Percentiles rank a stretch among this genome's conserved stretches.
Conservation (phyloP, 1,140 invertebrate species). For the Drosophila orena region DNA sequence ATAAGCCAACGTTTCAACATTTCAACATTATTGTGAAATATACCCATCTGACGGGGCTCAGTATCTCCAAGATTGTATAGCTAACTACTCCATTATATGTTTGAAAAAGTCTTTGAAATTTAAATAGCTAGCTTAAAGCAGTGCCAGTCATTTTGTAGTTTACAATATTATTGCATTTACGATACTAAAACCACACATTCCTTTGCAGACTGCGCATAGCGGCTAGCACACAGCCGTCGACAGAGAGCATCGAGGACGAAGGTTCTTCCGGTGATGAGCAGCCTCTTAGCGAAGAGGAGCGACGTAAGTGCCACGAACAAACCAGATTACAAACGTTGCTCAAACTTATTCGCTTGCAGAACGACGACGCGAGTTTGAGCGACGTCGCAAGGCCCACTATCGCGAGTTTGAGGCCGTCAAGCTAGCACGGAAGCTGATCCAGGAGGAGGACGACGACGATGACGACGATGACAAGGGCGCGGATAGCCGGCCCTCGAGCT, state of each 20-base stretch:
- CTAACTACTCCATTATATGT: background rate
- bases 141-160: background rate
- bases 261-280: conserved; percentile 88
- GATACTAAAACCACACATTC: background rate
- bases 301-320: conserved; percentile 78
- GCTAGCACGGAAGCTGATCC: conserved; percentile 94
- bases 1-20: too few species aligned
- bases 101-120: background rate
- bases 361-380: conserved; percentile 92
- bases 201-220: conserved; percentile 85
- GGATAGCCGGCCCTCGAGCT: conserved; percentile 49
- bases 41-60: too few species aligned
- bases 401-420: conserved; percentile 98
- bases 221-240: conserved; percentile 82
- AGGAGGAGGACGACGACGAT: conserved; percentile 95
- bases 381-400: conserved; percentile 98
- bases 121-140: background rate
- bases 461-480: conserved; percentile 86
- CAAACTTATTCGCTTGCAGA: conserved; percentile 85
- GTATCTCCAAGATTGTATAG: too few species aligned
- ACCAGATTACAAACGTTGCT: conserved; percentile 12
- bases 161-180: too few species aligned
- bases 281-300: conserved; percentile 88
- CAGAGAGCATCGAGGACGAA: conserved; percentile 87
- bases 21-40: too few species aligned